Evolutionary conservation across 2,888 invertebrate species (phyloP).

Genomic region (Scaeva pyrastri): DNA sequence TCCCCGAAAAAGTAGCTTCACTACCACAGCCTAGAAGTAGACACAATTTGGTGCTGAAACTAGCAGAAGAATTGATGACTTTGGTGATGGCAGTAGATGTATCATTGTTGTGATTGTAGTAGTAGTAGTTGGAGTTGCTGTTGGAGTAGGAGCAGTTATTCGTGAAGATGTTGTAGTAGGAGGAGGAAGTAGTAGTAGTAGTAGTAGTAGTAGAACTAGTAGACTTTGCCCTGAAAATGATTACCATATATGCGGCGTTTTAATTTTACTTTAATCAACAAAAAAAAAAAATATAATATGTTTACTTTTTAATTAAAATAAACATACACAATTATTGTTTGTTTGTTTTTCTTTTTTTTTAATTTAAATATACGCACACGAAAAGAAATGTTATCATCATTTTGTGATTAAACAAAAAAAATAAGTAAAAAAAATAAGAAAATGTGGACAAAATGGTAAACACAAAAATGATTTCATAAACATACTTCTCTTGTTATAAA

Average conservation of each 20-base stretch:
- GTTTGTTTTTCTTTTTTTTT: conserved; percentile 25
- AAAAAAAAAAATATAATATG: conserved; percentile 62
- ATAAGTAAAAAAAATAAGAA: not conserved
- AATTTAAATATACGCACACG: conserved; percentile 50
- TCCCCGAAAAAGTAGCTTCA: conserved; percentile 67
- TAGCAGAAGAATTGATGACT: conserved; percentile 74
- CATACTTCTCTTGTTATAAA: not conserved
- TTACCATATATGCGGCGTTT: conserved; percentile 83
- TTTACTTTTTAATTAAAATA: conserved; percentile 60
- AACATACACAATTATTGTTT: conserved; percentile 19
- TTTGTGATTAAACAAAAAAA: conserved; percentile 45
- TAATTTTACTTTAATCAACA: conserved; percentile 77
- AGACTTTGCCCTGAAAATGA: conserved; percentile 84
- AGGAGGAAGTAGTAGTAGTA: conserved; percentile 81
- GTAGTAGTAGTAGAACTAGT: conserved; percentile 82
- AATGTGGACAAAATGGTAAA: not conserved
- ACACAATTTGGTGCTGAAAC: conserved; percentile 73
- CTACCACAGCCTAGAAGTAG: conserved; percentile 64
- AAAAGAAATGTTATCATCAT: conserved; percentile 11
- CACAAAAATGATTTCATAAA: not conserved
- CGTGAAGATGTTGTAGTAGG: conserved; percentile 80
- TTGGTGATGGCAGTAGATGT: conserved; percentile 73
- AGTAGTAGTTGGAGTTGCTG: conserved; percentile 80
- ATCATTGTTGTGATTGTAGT: conserved; percentile 79
- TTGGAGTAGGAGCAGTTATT: conserved; percentile 79